Percentiles rank a stretch among this genome's conserved stretches.
Evolutionary conservation across 2,797 vertebrate genomes (phyloP).

Genomic region (Tokudaia tokunoshimensis): DNA sequence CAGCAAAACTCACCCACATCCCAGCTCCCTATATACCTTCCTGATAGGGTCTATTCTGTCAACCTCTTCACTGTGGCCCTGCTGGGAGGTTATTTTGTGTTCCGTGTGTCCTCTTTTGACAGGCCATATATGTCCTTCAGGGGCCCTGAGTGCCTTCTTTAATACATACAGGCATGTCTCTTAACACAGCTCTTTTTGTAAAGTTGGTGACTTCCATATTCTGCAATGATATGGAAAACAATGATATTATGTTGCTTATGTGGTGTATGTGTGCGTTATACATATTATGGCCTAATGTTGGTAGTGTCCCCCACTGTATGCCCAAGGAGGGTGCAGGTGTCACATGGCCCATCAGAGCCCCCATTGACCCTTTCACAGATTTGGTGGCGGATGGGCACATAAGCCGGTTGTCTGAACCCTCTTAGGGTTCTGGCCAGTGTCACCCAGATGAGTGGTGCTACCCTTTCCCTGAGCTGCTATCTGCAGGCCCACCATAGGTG

Average conservation of each 20-base stretch:
- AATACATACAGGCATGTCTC: neutral
- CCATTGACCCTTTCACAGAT: neutral
- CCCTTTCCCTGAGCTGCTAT: neutral
- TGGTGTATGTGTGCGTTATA: neutral
- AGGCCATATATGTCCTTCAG: neutral
- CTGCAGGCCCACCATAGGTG: neutral
- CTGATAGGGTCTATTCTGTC: neutral
- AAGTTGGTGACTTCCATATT: fast-evolving
- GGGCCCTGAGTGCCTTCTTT: neutral
- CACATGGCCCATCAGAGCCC: neutral
- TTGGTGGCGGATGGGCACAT: neutral
- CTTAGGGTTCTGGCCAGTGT: neutral
- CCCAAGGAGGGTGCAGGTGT: neutral
- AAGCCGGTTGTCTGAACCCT: neutral
- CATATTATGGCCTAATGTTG: fast-evolving
- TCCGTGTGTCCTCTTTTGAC: neutral
- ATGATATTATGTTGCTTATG: neutral
- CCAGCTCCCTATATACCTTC: neutral
- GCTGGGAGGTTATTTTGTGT: neutral
- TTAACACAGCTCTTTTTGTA: too few species aligned
- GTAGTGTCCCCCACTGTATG: neutral
- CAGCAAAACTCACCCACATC: too few species aligned
- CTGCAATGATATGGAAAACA: fast-evolving
- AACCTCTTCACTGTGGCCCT: too few species aligned
- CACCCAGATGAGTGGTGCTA: neutral